Conservation (phyloP, 2,888 invertebrate species). For the Andrena hattorfiana region DNA sequence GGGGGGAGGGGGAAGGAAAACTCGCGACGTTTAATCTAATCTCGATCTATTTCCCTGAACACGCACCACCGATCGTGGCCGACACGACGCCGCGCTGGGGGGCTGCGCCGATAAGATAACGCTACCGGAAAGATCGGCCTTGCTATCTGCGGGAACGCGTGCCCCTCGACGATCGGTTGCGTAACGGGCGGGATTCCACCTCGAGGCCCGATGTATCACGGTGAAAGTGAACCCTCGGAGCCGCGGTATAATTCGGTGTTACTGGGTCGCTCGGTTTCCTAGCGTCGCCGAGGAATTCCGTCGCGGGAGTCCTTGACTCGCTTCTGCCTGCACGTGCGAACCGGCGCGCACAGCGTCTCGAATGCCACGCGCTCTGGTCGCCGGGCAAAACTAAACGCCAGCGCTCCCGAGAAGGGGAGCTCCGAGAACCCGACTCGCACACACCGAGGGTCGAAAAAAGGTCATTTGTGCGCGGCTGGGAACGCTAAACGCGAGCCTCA, state of each 20-base stretch:
- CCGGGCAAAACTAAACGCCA: too few species aligned
- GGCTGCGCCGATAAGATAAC: conserved; percentile 29
- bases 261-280: conserved; percentile 6
- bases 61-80: not conserved
- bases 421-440: too few species aligned
- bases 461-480: too few species aligned
- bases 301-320: not conserved
- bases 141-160: not conserved
- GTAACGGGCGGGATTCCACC: conserved; percentile 7
- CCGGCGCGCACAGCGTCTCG: too few species aligned
- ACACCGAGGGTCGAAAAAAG: too few species aligned
- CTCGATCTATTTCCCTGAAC: not conserved
- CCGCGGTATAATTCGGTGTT: not conserved
- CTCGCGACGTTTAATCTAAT: not conserved
- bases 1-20: not conserved
- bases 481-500: too few species aligned
- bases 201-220: not conserved
- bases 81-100: not conserved
- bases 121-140: not conserved
- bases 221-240: conserved; percentile 41
- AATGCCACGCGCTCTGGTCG: too few species aligned
- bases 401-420: too few species aligned
- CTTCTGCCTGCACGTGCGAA: not conserved
- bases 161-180: conserved; percentile 14
- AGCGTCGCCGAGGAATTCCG: not conserved